Conservation (phyloP, 2,113 vertebrate genomes). For the Podilymbus podiceps region DNA sequence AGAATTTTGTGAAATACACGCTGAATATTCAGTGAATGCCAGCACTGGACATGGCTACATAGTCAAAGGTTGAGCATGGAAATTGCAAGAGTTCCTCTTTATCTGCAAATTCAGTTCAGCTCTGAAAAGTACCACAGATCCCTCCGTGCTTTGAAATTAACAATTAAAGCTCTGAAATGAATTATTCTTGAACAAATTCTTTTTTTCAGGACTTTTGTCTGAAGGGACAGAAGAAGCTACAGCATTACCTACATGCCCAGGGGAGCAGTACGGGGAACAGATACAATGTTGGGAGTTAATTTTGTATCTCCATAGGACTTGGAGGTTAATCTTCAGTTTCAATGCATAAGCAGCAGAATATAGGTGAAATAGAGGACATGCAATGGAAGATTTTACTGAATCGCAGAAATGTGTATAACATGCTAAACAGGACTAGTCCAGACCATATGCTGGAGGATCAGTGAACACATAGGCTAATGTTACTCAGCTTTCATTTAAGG, state of each 20-base stretch:
- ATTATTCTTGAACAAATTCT: not conserved
- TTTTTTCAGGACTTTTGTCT: not conserved
- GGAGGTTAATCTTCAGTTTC: not conserved
- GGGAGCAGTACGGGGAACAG: not conserved
- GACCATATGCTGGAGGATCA: not conserved
- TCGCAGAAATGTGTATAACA: not conserved
- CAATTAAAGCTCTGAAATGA: not conserved
- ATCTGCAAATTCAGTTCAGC: not conserved
- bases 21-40: not conserved
- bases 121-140: not conserved
- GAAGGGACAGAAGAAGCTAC: not conserved
- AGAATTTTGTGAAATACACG: not conserved
- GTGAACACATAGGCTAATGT: not conserved
- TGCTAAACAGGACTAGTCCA: not conserved
- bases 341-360: not conserved
- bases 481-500: not conserved
- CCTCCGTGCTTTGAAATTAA: not conserved
- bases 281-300: not conserved
- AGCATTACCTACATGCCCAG: not conserved
- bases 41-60: fast-evolving
- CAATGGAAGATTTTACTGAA: not conserved
- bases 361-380: not conserved
- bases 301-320: not conserved
- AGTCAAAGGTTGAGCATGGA: not conserved
- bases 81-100: not conserved